phyloP scores from a whole-genome alignment of 2,797 vertebrate species.

The Natrix natrix region DNA sequence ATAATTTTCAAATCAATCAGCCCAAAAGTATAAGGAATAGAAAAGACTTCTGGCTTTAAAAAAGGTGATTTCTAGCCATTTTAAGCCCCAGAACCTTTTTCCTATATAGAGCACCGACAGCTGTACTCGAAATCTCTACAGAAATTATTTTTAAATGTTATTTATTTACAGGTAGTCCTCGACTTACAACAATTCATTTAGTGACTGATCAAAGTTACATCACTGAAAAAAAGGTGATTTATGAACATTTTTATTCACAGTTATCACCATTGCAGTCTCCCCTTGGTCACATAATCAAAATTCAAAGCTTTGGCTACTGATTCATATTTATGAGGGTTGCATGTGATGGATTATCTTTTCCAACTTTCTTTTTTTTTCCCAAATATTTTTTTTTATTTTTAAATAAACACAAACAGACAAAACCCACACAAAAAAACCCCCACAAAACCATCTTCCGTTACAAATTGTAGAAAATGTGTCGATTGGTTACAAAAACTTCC shows the following conservation, averaged over 20 bases:
- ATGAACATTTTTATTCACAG: neutral
- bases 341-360: neutral
- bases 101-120: neutral
- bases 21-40: neutral
- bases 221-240: neutral
- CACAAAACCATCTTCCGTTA: too few species aligned
- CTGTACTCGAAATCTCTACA: neutral
- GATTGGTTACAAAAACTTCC: too few species aligned
- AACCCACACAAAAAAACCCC: too few species aligned
- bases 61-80: neutral
- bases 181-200: neutral
- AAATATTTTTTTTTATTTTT: too few species aligned
- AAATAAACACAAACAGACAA: too few species aligned
- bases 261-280: neutral
- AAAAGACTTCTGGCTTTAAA: neutral
- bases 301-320: neutral
- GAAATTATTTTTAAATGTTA: neutral
- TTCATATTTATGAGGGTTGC: neutral
- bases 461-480: too few species aligned
- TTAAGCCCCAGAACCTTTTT: neutral
- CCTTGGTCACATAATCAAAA: neutral
- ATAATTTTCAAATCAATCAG: neutral
- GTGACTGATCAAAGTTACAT: neutral
- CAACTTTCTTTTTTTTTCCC: neutral
- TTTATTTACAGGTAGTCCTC: neutral